Conservation (phyloP, 1,140 invertebrate species). For the Lepidurus apus region DNA sequence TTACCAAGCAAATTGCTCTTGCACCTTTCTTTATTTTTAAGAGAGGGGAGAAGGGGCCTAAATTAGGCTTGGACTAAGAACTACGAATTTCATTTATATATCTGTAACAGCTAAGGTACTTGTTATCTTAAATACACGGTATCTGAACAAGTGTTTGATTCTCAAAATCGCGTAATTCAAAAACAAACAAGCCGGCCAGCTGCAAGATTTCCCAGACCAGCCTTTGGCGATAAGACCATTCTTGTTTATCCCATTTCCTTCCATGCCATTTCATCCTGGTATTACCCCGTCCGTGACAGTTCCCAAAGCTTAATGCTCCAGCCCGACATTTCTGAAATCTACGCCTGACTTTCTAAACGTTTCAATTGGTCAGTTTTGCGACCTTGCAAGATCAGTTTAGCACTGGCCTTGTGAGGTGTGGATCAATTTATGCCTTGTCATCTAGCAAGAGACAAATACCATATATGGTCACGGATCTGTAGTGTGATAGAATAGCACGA, state of each 20-base stretch:
- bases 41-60: background rate
- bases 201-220: background rate
- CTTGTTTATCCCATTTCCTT: background rate
- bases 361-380: background rate
- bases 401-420: too few relatives aligned
- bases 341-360: background rate
- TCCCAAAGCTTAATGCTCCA: too few relatives aligned
- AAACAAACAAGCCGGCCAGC: background rate
- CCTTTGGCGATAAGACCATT: too few relatives aligned
- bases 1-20: slow-evolving; percentile 7
- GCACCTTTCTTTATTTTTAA: background rate
- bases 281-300: too few relatives aligned
- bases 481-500: too few relatives aligned
- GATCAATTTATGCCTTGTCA: too few relatives aligned
- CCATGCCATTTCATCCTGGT: too few relatives aligned
- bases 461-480: too few relatives aligned
- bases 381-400: too few relatives aligned
- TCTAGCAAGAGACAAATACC: too few relatives aligned
- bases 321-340: background rate
- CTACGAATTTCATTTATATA: background rate
- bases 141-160: background rate
- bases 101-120: background rate
- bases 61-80: background rate
- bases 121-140: background rate
- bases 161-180: background rate